Evolutionary conservation across 2,888 invertebrate species (phyloP), one percentile per base, ranked within the genome.

Genomic region (Nudaria mundana): DNA sequence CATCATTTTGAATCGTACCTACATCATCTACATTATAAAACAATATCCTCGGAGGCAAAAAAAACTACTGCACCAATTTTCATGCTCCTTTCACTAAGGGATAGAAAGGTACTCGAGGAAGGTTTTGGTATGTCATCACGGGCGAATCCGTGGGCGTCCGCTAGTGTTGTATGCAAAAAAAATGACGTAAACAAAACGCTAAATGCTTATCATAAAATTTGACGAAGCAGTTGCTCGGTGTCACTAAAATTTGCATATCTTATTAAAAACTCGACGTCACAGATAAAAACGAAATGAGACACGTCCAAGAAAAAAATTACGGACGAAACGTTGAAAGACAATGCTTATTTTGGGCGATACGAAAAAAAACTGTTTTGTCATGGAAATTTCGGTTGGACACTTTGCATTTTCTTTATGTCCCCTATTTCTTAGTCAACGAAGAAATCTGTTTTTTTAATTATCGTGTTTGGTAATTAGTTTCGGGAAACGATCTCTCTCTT

Each of bases 401-500:
- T 88, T 83, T 82, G 85, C 83, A 86, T 86, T 86, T 82, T 81
- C 84, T 83, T 84, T 81, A 79, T 84, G 78, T 79, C 76, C 75
- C 73, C 71, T 70, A 71, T 78, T 71, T 70, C 75, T 71, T 63
- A 59, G 58, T 57, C 65, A 62, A 65, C 65, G 72, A 59, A 75
- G 78, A 70, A 84, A 83, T 87, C 86, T 86, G 86, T 84, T 86
- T 85, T 86, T 81, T 86, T 87, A 87, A 88, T 86, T 86, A 86
- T 82, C 85, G 82, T 86, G 85, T 86, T 88, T 87, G 81, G 83
- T 85, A 87, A 88, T 88, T 88, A 87, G 87, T 86, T 88, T 82
- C 72, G 78, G 81, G 81, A 76, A 82, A 81, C 81, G 84, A 82
- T 83, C 79, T 76, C 70, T 76, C 76, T 78, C 74, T 71, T 76